phyloP scores from a whole-genome alignment of 2,888 invertebrate genomes.

The Aleiodes alternator region DNA sequence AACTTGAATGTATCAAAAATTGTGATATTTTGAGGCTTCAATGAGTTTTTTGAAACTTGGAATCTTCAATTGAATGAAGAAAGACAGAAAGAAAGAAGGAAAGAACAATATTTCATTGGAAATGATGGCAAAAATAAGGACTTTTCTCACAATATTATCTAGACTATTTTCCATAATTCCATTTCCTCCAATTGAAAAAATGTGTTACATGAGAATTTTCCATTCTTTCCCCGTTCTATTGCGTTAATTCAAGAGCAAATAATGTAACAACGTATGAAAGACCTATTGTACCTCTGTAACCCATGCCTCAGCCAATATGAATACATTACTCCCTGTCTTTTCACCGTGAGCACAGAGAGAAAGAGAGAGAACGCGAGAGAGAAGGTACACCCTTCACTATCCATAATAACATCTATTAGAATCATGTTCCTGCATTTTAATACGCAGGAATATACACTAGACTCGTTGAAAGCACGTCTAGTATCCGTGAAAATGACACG shows the following conservation, averaged over 20 bases:
- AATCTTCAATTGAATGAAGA: too few relatives aligned
- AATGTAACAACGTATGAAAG: slow-evolving; percentile 14
- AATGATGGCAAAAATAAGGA: too few relatives aligned
- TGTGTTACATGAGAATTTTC: too few relatives aligned
- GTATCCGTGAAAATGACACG: slow-evolving; percentile 21
- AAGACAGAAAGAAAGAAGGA: too few relatives aligned
- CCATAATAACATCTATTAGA: slow-evolving; percentile 72
- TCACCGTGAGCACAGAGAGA: slow-evolving; percentile 1
- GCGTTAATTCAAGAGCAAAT: slow-evolving; percentile 5
- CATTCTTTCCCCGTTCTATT: neutral
- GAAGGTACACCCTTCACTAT: slow-evolving; percentile 48
- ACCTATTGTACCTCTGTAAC: slow-evolving; percentile 23
- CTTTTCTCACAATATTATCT: too few relatives aligned
- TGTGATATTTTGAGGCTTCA: too few relatives aligned
- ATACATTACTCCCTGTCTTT: slow-evolving; percentile 38
- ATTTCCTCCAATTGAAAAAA: too few relatives aligned
- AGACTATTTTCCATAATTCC: too few relatives aligned
- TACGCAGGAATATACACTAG: slow-evolving; percentile 50
- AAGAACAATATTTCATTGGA: too few relatives aligned
- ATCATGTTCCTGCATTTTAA: slow-evolving; percentile 72
- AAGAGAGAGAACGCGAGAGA: neutral
- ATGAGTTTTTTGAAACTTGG: too few relatives aligned
- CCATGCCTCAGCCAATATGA: slow-evolving; percentile 33
- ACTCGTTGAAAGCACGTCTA: slow-evolving; percentile 40
- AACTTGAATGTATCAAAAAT: too few relatives aligned